Evolutionary conservation across 2,797 vertebrate genomes (phyloP).

Genomic region (Halcyon chelicuti): DNA sequence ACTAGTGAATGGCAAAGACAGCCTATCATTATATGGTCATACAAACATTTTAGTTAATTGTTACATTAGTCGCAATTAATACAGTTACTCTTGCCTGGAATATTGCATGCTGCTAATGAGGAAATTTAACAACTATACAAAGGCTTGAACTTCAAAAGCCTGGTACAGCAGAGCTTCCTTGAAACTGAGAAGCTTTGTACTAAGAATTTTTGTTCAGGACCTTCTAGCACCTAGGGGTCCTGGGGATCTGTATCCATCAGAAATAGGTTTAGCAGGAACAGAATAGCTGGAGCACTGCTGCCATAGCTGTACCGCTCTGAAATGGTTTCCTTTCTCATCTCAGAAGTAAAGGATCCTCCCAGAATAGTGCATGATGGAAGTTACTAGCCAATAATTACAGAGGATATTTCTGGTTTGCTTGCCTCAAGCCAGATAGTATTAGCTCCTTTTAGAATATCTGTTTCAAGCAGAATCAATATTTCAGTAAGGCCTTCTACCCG

Average conservation of each 20-base stretch:
- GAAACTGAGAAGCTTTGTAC: not conserved
- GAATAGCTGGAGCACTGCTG: not conserved
- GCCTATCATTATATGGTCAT: not conserved
- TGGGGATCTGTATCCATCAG: not conserved
- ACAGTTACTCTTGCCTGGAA: not conserved
- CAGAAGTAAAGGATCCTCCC: not conserved
- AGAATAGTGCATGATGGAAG: not conserved
- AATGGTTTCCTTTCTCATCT: not conserved
- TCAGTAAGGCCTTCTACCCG: not conserved
- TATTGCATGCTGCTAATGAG: not conserved
- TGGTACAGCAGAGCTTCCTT: not conserved
- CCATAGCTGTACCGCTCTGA: not conserved
- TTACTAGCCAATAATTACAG: not conserved
- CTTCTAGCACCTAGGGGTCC: not conserved
- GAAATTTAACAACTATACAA: not conserved
- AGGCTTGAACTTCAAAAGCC: not conserved
- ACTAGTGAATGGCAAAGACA: not conserved
- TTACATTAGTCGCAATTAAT: not conserved
- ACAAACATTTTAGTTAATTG: not conserved
- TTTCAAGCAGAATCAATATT: not conserved
- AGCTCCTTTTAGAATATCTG: not conserved
- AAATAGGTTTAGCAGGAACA: not conserved
- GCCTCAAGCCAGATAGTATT: not conserved
- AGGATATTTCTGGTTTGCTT: not conserved
- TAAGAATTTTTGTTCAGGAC: not conserved